Evolutionary conservation across 2,888 invertebrate genomes (phyloP), one percentile per base, ranked within the genome.

Genomic region (Priocnemis perturbator): DNA sequence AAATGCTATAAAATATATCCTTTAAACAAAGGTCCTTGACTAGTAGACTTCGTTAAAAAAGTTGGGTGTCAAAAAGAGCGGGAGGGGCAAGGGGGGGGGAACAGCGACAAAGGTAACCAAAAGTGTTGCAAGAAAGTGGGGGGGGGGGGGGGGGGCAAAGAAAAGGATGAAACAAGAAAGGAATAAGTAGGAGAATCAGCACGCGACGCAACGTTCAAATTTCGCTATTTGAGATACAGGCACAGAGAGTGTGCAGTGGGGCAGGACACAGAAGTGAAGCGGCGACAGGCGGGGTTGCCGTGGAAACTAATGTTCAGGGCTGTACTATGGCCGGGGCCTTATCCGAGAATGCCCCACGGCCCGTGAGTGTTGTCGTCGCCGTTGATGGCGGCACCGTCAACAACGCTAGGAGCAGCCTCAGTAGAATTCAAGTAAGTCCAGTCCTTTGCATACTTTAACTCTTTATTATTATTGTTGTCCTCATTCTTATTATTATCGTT

Each of bases 281-380:
- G 65, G 71, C 69, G 69, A n/a, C 62, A 45, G 59, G 63, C 69
- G 57, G 55, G 30, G 64, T 20, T 20, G 60, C 69, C 17, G 76
- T 79, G 81, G 81, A 82, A 73, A 82, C 81, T 77, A 74, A 85
- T 85, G 84, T 82, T 81, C 85, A 88, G 81, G 83, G 80, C 72
- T 80, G 83, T 82, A 86, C 77, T 72, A 88, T 88, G 88, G 88
- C 87, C 83, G 88, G 88, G 86, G 87, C 87, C 76, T 83, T 86
- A 78, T 85, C 86, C 76, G 88, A 87, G 84, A 87, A 86, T 82
- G 88, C 86, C 84, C 88, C 88, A 74, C 83, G 87, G 84, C 87
- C 88, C 67, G 86, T 88, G 73, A 88, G 88, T 80, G 86, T 89
- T 80, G 86, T 89, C 60, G 85, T 88, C 64, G 83, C 85, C 57